These are phyloP conservation scores for Chloebia gouldiae DNA, from an alignment of 2,113 vertebrate genomes.

Conservation along the genomic window DNA sequence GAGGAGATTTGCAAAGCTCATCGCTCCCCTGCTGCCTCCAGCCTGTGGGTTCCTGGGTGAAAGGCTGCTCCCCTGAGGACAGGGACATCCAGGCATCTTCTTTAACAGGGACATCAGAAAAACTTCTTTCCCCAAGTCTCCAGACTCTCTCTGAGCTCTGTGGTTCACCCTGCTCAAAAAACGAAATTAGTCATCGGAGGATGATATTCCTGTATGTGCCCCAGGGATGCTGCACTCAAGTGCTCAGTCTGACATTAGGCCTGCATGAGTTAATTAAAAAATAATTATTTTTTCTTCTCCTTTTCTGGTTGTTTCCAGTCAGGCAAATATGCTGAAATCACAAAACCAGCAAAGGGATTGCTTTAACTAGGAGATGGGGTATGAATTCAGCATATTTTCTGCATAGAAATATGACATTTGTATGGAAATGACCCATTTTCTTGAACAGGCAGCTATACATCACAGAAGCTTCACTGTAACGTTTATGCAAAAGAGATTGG, in stretches of 20 bases:
- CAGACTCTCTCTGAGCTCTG: neutral
- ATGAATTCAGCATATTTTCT: constrained; percentile 50
- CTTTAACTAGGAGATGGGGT: neutral
- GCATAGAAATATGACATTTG: constrained; percentile 29
- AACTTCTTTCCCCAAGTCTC: neutral
- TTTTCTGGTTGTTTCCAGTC: neutral
- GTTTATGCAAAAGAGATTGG: constrained; percentile 23
- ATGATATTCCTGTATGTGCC: neutral
- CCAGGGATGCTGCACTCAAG: neutral
- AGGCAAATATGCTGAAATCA: constrained; percentile 38
- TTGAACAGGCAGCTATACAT: constrained; percentile 26
- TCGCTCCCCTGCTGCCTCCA: neutral
- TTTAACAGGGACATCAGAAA: neutral
- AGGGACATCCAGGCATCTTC: neutral
- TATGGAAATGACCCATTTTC: constrained; percentile 54
- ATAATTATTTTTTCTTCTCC: neutral
- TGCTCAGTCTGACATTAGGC: neutral
- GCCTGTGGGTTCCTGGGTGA: neutral
- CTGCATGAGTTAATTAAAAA: constrained; percentile 22
- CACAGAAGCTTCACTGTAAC: neutral
- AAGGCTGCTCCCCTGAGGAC: neutral
- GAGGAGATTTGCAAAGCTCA: neutral
- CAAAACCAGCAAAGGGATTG: neutral
- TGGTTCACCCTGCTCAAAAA: neutral
- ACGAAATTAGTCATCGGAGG: neutral